phyloP scores from a whole-genome alignment of 2,888 invertebrate species.

The Agonopterix alstromeriana region DNA sequence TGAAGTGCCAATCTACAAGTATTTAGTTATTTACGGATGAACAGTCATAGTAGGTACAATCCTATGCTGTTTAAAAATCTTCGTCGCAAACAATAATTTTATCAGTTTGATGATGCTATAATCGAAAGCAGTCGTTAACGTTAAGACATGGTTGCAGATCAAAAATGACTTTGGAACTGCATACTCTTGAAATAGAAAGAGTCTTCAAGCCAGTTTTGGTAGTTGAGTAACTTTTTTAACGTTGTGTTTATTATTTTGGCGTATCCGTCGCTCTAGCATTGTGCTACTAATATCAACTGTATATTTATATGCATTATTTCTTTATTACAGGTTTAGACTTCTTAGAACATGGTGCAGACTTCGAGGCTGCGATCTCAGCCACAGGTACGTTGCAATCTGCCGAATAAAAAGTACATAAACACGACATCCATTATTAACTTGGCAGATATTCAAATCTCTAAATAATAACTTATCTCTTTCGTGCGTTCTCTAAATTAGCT shows the following conservation, averaged over 20 bases:
- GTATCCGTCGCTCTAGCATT: too few species aligned
- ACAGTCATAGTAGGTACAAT: constrained; percentile 13
- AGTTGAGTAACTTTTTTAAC: constrained; percentile 24
- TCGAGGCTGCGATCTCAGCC: constrained; percentile 83
- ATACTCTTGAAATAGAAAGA: neutral
- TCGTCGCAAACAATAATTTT: too few species aligned
- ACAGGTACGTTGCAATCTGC: constrained; percentile 71
- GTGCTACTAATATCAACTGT: neutral
- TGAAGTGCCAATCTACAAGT: constrained; percentile 21
- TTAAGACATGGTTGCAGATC: neutral
- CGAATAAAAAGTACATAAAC: too few species aligned
- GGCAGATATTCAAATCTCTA: too few species aligned
- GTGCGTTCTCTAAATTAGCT: too few species aligned
- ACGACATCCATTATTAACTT: too few species aligned
- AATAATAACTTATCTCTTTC: too few species aligned
- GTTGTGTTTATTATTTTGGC: neutral
- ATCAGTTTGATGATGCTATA: neutral
- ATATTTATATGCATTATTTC: neutral
- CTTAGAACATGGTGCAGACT: constrained; percentile 84
- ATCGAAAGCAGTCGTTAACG: neutral
- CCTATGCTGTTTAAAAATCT: constrained; percentile 1
- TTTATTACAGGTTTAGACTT: constrained; percentile 81
- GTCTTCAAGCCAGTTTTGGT: constrained; percentile 24
- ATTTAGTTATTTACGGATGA: constrained; percentile 21
- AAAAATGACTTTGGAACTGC: constrained; percentile 5